Base-by-base conservation (phyloP, 1,140 invertebrate genomes). In the Melitaea cinxia region DNA sequence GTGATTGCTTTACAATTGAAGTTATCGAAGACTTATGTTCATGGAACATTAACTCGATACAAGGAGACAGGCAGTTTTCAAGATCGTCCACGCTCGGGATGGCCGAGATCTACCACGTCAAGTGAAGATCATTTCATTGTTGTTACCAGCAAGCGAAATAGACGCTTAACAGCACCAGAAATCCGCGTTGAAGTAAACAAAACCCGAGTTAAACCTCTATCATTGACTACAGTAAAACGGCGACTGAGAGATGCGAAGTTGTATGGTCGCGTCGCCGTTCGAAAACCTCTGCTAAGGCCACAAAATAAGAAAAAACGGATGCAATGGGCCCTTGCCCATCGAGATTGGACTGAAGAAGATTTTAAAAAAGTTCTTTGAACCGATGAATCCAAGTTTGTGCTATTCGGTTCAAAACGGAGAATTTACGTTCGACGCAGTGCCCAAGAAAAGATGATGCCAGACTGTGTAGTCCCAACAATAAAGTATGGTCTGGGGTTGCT, bases 181-280 rank as follows among this genome's bases (percentile, higher is more conserved):
- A 71, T 71, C 64, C 68, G 63, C 35, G 62, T 61, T 57, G 68
- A 76, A 76, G 52, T 65, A 12, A 70, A 61, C 19, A 70, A 65
- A 70, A 45, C 47, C 12, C 63, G 53, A 33, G 12, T 9, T 42
- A 59, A 70, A 62, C 62, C 42, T 61, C 19, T 57, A 26, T 61
- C 52, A 37, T 14, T 60, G 62, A 57, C 58, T 68, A 63, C 54
- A 58, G 54, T 58, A 39, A 52, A 58, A 42, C 33, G 54, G 15
- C 53, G 57, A 56, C 33, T 56, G 58, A 37, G 50, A 37, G 57
- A 61, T 47, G 57, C 39, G 0, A 57, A 63, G 45, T 63, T 53
- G 12, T 35, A 10, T 35, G 1, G 33, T 35, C 33, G 10, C 33
- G 10, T 10, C 10, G 10, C 33, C 33, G 33, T 35, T 35, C 12